Evolutionary conservation across 1,140 invertebrate species (phyloP), one percentile per base, ranked within the genome.

Genomic region (Hirudo medicinalis): DNA sequence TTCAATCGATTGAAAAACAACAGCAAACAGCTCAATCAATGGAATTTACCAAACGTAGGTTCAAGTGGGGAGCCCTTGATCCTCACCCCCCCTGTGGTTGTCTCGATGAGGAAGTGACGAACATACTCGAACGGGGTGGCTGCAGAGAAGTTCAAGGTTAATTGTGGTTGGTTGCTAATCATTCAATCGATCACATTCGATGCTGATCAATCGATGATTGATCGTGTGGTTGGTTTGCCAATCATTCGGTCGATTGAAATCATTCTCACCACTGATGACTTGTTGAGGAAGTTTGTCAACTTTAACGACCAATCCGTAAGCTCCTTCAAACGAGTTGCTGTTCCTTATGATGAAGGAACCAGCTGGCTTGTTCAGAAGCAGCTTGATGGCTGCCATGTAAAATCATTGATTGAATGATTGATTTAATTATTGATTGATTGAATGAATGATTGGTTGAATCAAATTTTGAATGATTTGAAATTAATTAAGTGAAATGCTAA

Each of bases 281-380:
- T 32, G 22, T 63, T 25, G 29, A 25, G 57, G 29, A 9, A 63
- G 13, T 63, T 63, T 25, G 57, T 63, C 57, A 6, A 63, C 57
- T n/a, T 32, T 63, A 0, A 63, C 22, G 8, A 63, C 29, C 57
- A 63, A 20, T 9, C 57, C 57, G 19, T 15, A 63, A 9, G 57
- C 57, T 1, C 57, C 22, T 15, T 63, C 22, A n/a, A 63, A 63
- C 1, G 57, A 63, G 15, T 63, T 63, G 15, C 57, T 63, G 57
- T 63, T 63, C 13, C 57, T 63, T 11, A 63, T 63, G 22, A 63
- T 32, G 29, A 63, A 63, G 0, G 57, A 63, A 63, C 57, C 57
- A 32, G 57, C 57, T 32, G 57, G 57, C 20, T 63, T 63, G 29
- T 63, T 63, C 20, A 49, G 43, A 17, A 49, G 43, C 43, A 49